Base-by-base conservation (phyloP, 1,140 invertebrate species). In the Aphelenchoides fujianensis region DNA sequence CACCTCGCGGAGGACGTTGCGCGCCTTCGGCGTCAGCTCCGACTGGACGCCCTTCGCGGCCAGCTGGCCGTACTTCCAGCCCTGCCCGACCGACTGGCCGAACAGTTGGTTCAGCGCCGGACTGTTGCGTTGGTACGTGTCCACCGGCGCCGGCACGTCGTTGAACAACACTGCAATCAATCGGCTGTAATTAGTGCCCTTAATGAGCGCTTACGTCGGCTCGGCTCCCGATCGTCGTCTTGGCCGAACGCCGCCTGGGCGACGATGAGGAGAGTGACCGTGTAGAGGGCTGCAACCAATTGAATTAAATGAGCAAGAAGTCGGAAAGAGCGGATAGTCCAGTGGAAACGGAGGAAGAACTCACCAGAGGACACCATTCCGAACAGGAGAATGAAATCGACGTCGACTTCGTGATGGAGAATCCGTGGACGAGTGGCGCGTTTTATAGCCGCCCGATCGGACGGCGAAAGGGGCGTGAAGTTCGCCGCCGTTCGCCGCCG, bases 1-100 rank as follows among this genome's bases (percentile, higher is more conserved):
- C 27, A 59, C 55, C 19, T 59, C 55, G 23, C 55, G 55, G 23
- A 59, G 55, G 5, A 59, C 5, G 55, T 59, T 59, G 55, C 5
- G 5, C 27, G 55, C 55, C 23, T 59, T 59, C 5, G 55, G 5
- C 5, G 5, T 59, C 55, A 59, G 34, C 23, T 59, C 55, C 5
- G 5, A 7, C 34, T 19, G 55, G 23, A 59, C 19, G 7, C 55
- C 55, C 23, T 59, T 59, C 27, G 55, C 55, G 19, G 55, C 55
- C 55, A 59, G 34, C 34, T 59, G 55, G 23, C 55, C 55, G 19
- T 59, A 59, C 34, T 59, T 59, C 55, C 55, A 59, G 5, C 55
- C 19, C 23, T 59, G 55, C 7, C 55, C 55, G 34, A 19, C 19
- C 5, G 5, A 16, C 34, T 59, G 55, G 23, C 5, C 5, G 55